Percentiles rank a stretch among this genome's conserved stretches.
phyloP scores from a whole-genome alignment of 1,140 invertebrate genomes.

The Metaphire vulgaris region DNA sequence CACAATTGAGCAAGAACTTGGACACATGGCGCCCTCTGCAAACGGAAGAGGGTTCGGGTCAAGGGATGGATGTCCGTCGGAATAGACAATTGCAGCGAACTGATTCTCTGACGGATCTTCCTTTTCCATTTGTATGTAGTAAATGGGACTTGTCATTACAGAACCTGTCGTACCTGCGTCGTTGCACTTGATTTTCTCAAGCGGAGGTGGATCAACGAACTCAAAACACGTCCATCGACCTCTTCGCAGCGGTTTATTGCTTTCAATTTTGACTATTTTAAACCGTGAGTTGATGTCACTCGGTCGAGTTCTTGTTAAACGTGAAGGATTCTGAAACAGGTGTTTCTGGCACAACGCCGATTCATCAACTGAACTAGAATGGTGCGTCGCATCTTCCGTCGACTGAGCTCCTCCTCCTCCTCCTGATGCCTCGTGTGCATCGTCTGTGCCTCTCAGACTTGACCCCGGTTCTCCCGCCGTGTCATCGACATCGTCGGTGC shows the following conservation, averaged over 20 bases:
- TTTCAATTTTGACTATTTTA: background rate
- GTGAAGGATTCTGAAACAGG: background rate
- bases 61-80: background rate
- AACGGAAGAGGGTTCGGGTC: background rate
- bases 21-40: background rate
- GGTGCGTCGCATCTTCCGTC: background rate
- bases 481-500: background rate
- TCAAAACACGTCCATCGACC: background rate
- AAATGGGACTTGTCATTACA: background rate
- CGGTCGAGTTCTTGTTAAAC: background rate
- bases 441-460: background rate
- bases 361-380: background rate
- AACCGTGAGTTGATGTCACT: background rate
- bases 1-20: background rate
- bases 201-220: background rate
- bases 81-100: background rate
- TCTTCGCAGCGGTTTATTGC: background rate
- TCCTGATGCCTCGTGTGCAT: background rate
- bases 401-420: background rate
- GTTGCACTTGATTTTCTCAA: background rate
- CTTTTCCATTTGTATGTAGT: background rate
- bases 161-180: background rate
- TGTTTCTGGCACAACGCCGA: background rate
- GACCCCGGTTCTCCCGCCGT: background rate
- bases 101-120: background rate